Base-by-base conservation (phyloP, 2,113 vertebrate species). In the Cygnus atratus region DNA sequence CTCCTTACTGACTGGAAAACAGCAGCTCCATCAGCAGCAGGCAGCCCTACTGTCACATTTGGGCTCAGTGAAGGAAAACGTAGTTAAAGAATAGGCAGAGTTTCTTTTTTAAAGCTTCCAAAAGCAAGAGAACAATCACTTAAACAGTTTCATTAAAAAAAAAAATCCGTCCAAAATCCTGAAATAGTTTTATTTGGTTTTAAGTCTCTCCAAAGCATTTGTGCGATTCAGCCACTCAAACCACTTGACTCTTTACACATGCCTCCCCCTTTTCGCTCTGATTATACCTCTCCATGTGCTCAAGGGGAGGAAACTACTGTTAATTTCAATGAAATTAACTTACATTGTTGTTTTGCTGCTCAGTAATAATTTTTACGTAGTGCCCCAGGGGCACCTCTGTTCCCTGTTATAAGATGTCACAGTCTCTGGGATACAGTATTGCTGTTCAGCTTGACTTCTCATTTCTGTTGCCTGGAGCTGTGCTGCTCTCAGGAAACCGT, bases 281-380 rank as follows among this genome's bases (percentile, higher is more conserved):
- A 83, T 93, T 92, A 44, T 90, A 93, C 93, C 97, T 96, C 96
- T 96, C 92, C 74, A 39, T n/a, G 70, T 46, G 96, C 97, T 97
- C 96, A 94, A 92, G 94, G 97, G 96, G 96, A 81, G 88, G 88
- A 73, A 95, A 92, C 85, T 91, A 75, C 97, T 74, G 96, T 91
- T 98, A 97, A 97, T 97, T 98, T 90, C 97, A 94, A 91, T 93
- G 96, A 95, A 97, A 97, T 97, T 97, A 97, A 97, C 97, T 97
- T 75, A 94, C 95, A 94, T 88, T 96, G 97, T 97, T 97, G 96
- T 96, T 97, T 96, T 91, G 75, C 94, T 18, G 57, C 96, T 97
- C 95, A 37, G 97, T 97, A 97, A 97, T 98, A 97, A 98, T 97
- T 98, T 96, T 96, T 63, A 87, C 91, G 88, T 62, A 87, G 91